Evolutionary conservation across 2,113 vertebrate genomes (phyloP).

Genomic region (Nerophis lumbriciformis): DNA sequence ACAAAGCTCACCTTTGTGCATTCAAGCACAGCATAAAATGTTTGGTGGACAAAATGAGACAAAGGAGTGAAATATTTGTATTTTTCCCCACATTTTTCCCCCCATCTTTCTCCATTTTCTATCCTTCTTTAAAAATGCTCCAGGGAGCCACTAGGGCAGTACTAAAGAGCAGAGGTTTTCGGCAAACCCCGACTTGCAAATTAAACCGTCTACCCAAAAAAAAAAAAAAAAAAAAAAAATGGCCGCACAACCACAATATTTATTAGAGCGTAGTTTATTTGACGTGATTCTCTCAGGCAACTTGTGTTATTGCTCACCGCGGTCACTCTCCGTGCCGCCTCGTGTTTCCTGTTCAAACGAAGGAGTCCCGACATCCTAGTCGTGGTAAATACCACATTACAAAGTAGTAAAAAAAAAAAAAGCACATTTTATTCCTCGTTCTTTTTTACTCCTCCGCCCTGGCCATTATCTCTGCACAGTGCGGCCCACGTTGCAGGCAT

Average conservation of each 20-base stretch:
- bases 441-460: slow-evolving; percentile 22
- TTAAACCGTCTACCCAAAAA: background rate
- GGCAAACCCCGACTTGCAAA: slow-evolving; percentile 26
- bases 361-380: slow-evolving; percentile 20
- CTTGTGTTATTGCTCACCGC: slow-evolving; percentile 44
- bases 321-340: slow-evolving; percentile 31
- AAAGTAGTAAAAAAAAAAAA: slow-evolving; percentile 23
- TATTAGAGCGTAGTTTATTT: slow-evolving; percentile 65
- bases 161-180: slow-evolving; percentile 4
- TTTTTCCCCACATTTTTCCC: too few species aligned
- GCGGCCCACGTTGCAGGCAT: slow-evolving; percentile 25
- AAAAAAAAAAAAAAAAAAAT: slow-evolving; percentile 30
- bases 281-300: slow-evolving; percentile 58
- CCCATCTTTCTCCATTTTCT: too few species aligned
- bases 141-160: too few species aligned
- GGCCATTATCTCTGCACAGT: slow-evolving; percentile 18
- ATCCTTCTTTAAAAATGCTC: too few species aligned
- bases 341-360: slow-evolving; percentile 10
- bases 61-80: too few species aligned
- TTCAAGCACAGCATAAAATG: too few species aligned
- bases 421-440: slow-evolving; percentile 13
- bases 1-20: too few species aligned
- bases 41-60: too few species aligned
- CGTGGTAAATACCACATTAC: slow-evolving; percentile 17
- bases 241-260: slow-evolving; percentile 48